Percentiles rank a stretch among this genome's conserved stretches.
Conservation (phyloP, 2,113 vertebrate species). For the Patagioenas fasciata region DNA sequence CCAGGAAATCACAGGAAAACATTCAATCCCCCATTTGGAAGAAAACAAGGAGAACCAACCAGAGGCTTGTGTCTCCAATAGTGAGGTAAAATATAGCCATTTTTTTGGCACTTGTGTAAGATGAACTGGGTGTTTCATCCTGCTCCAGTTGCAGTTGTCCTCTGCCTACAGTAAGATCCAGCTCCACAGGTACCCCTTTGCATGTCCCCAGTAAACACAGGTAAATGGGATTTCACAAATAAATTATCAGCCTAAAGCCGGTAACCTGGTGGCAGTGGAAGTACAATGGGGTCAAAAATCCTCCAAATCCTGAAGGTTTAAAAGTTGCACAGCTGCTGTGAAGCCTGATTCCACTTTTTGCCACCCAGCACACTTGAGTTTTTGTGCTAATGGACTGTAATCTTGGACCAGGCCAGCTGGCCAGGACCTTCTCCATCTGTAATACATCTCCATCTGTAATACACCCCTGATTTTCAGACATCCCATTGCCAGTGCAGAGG, state of each 20-base stretch:
- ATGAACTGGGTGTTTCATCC: background rate
- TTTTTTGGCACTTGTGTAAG: background rate
- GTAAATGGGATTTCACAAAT: background rate
- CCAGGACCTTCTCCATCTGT: background rate
- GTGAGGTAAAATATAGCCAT: background rate
- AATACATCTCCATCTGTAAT: background rate
- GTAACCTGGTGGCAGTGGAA: background rate
- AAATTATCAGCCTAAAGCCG: background rate
- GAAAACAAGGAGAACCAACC: background rate
- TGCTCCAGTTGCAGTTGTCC: background rate
- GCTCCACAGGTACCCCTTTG: background rate
- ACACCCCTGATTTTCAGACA: background rate
- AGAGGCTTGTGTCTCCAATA: background rate
- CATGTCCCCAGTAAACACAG: background rate
- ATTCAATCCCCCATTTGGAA: background rate
- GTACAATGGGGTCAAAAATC: rapidly evolving
- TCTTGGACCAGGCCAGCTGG: background rate
- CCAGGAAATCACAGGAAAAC: background rate
- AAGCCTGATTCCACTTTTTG: background rate
- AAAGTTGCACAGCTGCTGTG: background rate
- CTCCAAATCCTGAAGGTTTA: background rate
- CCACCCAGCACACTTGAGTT: rapidly evolving
- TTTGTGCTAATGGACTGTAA: background rate
- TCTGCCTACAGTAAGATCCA: background rate
- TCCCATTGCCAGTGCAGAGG: background rate